phyloP scores from a whole-genome alignment of 2,888 invertebrate genomes.

The Nephrotoma flavescens region DNA sequence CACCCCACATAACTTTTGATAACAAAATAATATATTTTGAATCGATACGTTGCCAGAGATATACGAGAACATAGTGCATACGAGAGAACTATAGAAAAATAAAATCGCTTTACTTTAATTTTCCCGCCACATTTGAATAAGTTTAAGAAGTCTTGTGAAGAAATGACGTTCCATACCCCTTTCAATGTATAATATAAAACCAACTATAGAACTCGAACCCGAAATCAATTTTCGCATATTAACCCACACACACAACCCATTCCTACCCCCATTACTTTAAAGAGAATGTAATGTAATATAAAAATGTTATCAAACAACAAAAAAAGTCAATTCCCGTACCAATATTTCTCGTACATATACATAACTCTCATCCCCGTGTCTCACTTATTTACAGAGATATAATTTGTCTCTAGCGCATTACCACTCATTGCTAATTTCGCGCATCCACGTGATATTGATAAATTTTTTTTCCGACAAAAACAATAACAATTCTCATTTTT shows the following conservation, averaged over 20 bases:
- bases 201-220: background rate
- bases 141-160: background rate
- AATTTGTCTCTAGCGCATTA: constrained; percentile 1
- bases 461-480: background rate
- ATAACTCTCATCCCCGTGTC: background rate
- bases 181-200: background rate
- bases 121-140: background rate
- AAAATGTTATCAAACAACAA: background rate
- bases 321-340: background rate
- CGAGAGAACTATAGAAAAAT: background rate
- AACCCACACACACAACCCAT: background rate
- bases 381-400: background rate
- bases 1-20: background rate
- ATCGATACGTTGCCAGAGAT: background rate
- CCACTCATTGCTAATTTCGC: background rate
- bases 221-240: background rate
- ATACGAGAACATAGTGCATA: background rate
- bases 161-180: background rate
- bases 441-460: constrained; percentile 3
- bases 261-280: background rate
- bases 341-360: background rate
- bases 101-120: background rate
- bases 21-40: background rate
- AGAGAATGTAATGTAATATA: background rate
- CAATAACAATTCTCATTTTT: background rate